Conservation (phyloP, 1,140 invertebrate genomes). For the Drosophila melanica region DNA sequence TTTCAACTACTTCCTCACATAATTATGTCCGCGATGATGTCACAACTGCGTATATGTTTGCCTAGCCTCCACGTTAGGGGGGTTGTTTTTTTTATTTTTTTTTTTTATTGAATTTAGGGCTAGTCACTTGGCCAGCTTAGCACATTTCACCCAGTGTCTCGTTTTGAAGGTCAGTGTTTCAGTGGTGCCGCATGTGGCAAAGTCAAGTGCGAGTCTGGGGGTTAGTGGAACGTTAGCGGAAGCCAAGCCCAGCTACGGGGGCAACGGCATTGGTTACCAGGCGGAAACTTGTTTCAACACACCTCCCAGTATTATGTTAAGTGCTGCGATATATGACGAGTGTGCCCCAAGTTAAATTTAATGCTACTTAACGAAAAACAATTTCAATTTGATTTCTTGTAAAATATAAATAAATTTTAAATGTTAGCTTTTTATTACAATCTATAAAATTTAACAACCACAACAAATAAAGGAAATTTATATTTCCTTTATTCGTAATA, state of each 20-base stretch:
- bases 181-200: slow-evolving; percentile 7
- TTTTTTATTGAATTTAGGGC: slow-evolving; percentile 39
- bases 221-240: neutral
- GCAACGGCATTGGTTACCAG: slow-evolving; percentile 23
- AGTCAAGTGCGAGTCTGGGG: slow-evolving; percentile 30
- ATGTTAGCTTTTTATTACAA: too few species aligned
- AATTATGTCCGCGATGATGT: slow-evolving; percentile 60
- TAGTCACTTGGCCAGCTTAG: slow-evolving; percentile 33
- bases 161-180: slow-evolving; percentile 42
- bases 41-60: slow-evolving; percentile 50
- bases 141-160: slow-evolving; percentile 11
- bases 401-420: too few species aligned
- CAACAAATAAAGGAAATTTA: too few species aligned
- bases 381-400: too few species aligned
- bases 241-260: slow-evolving; percentile 8
- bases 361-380: neutral
- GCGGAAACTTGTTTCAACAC: slow-evolving; percentile 2
- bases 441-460: too few species aligned
- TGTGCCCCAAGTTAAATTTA: neutral
- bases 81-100: slow-evolving; percentile 2
- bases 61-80: slow-evolving; percentile 24
- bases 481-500: too few species aligned
- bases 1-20: slow-evolving; percentile 22
- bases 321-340: slow-evolving; percentile 8
- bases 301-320: neutral